phyloP scores from a whole-genome alignment of 2,113 vertebrate genomes.

The Scomber japonicus region DNA sequence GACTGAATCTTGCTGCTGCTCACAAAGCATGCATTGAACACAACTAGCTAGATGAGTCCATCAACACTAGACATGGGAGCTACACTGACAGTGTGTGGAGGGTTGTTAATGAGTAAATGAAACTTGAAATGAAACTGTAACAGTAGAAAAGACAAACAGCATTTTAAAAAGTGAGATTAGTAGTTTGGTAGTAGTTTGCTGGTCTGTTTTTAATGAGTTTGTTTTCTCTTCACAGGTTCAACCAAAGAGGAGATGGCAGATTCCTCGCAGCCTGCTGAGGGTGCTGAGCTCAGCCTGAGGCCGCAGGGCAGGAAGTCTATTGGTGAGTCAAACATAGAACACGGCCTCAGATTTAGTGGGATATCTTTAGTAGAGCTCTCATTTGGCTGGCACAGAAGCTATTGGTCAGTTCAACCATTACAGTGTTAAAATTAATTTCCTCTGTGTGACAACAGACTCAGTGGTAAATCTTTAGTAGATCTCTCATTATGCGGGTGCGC shows the following conservation, averaged over 20 bases:
- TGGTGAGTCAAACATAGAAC: constrained; percentile 70
- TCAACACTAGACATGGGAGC: too few species aligned
- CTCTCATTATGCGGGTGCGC: constrained; percentile 42
- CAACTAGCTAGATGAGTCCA: too few species aligned
- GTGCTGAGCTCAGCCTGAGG: constrained; percentile 78
- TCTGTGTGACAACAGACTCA: constrained; percentile 42
- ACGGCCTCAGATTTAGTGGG: constrained; percentile 30
- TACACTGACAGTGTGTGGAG: too few species aligned
- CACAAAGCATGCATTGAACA: too few species aligned
- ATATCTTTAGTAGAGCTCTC: constrained; percentile 30
- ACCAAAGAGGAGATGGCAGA: constrained; percentile 82
- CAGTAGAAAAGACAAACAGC: too few species aligned
- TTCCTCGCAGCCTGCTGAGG: constrained; percentile 73
- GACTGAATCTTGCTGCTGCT: too few species aligned
- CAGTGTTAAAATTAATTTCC: constrained; percentile 43
- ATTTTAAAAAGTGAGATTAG: background rate
- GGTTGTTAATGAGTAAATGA: too few species aligned
- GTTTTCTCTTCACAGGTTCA: constrained; percentile 70
- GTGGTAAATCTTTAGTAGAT: constrained; percentile 28
- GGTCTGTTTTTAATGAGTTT: background rate
- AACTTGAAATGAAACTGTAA: too few species aligned
- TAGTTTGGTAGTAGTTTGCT: background rate
- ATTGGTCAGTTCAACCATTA: constrained; percentile 45
- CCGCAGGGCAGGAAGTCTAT: constrained; percentile 82
- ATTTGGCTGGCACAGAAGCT: constrained; percentile 26